phyloP scores from a whole-genome alignment of 53 echinoderm and acorn worm species.

The Echinometra lucunter region DNA sequence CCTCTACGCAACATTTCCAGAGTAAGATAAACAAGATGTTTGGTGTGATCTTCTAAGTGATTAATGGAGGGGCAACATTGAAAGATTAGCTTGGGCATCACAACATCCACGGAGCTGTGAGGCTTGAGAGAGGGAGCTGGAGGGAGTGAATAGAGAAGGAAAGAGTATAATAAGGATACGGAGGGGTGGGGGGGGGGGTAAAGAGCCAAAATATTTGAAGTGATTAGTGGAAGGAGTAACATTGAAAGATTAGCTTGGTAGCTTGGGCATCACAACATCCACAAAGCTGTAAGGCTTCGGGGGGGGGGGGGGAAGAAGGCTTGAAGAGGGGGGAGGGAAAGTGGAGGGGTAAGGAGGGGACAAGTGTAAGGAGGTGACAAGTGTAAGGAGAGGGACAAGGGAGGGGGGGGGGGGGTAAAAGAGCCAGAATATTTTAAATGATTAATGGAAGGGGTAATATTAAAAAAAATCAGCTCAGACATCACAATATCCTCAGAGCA shows the following conservation, averaged over 20 bases:
- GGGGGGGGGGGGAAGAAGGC: background rate
- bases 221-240: slow-evolving; percentile 45
- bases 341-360: background rate
- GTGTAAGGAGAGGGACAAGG: no score
- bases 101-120: background rate
- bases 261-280: background rate
- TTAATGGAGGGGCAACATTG: slow-evolving; percentile 45
- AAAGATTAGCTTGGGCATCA: background rate
- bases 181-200: background rate
- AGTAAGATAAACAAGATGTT: slow-evolving; percentile 53
- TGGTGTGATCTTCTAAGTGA: slow-evolving; percentile 25
- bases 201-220: slow-evolving; percentile 20
- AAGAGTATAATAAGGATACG: background rate
- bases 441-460: no score
- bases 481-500: no score
- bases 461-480: no score
- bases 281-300: background rate
- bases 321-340: no score
- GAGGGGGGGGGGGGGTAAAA: no score
- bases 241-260: slow-evolving; percentile 46
- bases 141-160: background rate
- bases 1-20: slow-evolving; percentile 23
- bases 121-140: background rate
- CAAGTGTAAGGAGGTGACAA: no score
- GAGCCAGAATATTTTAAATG: no score